Base-by-base conservation (phyloP, 1,140 invertebrate species). In the Anastrepha ludens region DNA sequence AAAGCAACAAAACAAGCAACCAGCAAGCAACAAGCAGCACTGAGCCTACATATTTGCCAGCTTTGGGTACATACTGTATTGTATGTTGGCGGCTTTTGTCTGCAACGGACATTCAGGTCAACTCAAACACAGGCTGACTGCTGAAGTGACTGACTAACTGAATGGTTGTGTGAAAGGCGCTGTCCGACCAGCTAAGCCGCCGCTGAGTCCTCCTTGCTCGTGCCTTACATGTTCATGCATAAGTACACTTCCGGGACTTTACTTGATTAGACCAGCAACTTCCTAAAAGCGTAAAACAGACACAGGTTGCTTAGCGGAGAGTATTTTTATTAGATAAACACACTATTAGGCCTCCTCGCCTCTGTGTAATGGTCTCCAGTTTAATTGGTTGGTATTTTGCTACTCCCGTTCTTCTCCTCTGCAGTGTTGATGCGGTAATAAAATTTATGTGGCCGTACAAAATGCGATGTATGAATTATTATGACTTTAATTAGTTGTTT, bases 401-500 rank as follows among this genome's bases (percentile, higher is more conserved):
- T 29, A 55, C 50, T 55, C 29, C 29, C 29, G 50, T 55, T 55
- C 6, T 55, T 11, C 11, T 55, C 50, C 50, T 55, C 50, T 29
- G 11, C 50, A 11, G 50, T 55, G 39, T 74, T 44, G 74, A 20
- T 17, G 74, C 15, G 58, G 74, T 7, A 67, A 39, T 67, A 39
- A 67, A 39, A 67, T 67, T 67, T 67, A 67, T 67, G 29, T 20
- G 20, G 64, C 64, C 11, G 64, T 29, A 20, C 5, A n/a, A 41
- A 81, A 55, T 47, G 17, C 15, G n/a, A 81, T 7, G 47, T 81
- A 50, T 11, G 50, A 55, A 55, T 81, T 81, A 81, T 81, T 55
- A 81, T 81, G 47, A 50, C 74, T 50, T 81, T 81, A 81, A 81
- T 81, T 81, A 55, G 74, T 55, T 81, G 50, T 81, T 81, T 81